phyloP scores from a whole-genome alignment of 30 jellyfish, hydroid and myxozoan genomes.

The Clytia hemisphaerica region DNA sequence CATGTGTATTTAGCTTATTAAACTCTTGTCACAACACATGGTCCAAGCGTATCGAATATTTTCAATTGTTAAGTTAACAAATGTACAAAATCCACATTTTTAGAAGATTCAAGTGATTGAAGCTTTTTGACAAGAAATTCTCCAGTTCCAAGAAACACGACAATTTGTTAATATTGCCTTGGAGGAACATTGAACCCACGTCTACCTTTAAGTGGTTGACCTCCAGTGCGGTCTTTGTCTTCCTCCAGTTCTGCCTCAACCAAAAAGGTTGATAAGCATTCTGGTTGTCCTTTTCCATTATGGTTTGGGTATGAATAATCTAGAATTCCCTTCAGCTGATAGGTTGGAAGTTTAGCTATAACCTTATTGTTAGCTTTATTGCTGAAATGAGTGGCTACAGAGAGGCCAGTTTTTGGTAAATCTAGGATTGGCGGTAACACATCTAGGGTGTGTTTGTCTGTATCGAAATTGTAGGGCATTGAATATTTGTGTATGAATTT shows the following conservation, averaged over 20 bases:
- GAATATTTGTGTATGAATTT: conserved; percentile 16
- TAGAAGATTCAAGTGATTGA: no score
- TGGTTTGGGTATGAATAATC: conserved; percentile 2
- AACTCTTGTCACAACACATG: no score
- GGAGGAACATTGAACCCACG: conserved; percentile 37
- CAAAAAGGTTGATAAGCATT: conserved; percentile 26
- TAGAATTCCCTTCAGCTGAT: background rate
- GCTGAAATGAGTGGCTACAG: conserved; percentile 30
- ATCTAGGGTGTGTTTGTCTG: conserved; percentile 4
- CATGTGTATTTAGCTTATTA: no score
- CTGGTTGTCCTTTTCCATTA: conserved; percentile 30
- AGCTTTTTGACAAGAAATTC: no score
- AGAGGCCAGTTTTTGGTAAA: conserved; percentile 15
- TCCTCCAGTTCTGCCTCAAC: conserved; percentile 27
- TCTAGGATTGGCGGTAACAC: conserved; percentile 24
- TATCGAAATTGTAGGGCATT: conserved; percentile 15
- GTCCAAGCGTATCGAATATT: no score
- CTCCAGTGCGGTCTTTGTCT: conserved; percentile 39
- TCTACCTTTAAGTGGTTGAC: conserved; percentile 29
- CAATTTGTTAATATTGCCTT: conserved; percentile 28
- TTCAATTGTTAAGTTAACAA: no score
- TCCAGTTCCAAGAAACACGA: no score
- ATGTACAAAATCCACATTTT: no score
- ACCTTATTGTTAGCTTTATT: conserved; percentile 3
- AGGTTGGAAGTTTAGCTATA: conserved; percentile 14